phyloP scores from a whole-genome alignment of 2,888 invertebrate genomes.

The Beris chalybata region DNA sequence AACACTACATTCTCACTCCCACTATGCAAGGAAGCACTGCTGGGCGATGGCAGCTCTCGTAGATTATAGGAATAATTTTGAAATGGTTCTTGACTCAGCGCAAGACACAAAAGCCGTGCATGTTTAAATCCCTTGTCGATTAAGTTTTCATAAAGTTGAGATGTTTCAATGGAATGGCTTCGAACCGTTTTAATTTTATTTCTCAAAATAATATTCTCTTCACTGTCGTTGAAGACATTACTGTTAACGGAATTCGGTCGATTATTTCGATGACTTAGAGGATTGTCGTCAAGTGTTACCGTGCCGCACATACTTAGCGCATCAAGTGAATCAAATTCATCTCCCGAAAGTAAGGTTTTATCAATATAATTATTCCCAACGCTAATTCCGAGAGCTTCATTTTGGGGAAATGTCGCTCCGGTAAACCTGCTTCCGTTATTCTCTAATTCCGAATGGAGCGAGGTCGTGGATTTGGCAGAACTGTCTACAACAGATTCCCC shows the following conservation, averaged over 20 bases:
- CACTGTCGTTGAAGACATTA: not conserved
- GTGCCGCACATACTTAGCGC: slow-evolving; percentile 53
- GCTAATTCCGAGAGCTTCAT: no score
- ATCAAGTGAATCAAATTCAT: slow-evolving; percentile 54
- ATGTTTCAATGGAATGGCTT: slow-evolving; percentile 52
- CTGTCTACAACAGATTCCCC: slow-evolving; percentile 52
- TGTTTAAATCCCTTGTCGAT: slow-evolving; percentile 43
- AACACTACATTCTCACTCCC: slow-evolving; percentile 51
- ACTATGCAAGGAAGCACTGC: slow-evolving; percentile 56
- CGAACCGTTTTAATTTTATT: slow-evolving; percentile 49
- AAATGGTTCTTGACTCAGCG: slow-evolving; percentile 54
- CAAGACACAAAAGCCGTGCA: slow-evolving; percentile 51
- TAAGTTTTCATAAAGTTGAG: slow-evolving; percentile 16
- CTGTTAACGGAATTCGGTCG: not conserved
- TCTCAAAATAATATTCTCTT: slow-evolving; percentile 49
- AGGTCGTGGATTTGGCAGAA: slow-evolving; percentile 50
- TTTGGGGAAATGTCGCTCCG: no score
- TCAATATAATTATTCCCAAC: no score
- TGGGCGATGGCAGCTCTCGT: slow-evolving; percentile 55
- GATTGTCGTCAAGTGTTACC: slow-evolving; percentile 47
- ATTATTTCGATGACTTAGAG: slow-evolving; percentile 47
- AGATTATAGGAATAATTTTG: slow-evolving; percentile 49
- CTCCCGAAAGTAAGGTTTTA: slow-evolving; percentile 47
- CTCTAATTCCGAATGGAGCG: no score
- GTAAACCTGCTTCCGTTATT: no score